Evolutionary conservation across 2,797 vertebrate species (phyloP).

Genomic region (Argya squamiceps): DNA sequence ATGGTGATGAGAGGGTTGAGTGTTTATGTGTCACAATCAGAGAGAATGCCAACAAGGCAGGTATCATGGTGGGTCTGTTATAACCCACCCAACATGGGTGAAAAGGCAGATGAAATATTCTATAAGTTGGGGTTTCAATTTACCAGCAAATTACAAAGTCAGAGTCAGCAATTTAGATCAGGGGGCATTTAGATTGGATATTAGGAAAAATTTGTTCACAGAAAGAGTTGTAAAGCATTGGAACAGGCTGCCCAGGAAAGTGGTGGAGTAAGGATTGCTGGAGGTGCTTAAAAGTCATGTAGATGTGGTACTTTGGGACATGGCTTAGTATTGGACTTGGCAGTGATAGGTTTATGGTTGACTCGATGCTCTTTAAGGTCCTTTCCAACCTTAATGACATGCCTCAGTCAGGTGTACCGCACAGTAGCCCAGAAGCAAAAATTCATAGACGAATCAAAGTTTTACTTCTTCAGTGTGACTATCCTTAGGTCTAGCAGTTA

Average conservation of each 20-base stretch:
- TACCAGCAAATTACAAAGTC: neutral
- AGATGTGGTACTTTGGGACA: neutral
- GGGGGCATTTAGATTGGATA: neutral
- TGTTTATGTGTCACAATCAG: neutral
- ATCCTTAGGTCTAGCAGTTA: neutral
- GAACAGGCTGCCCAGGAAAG: neutral
- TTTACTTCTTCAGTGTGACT: neutral
- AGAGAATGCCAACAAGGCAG: neutral
- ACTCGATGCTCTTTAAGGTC: neutral
- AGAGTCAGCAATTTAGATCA: neutral
- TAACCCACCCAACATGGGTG: neutral
- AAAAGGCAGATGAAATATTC: neutral
- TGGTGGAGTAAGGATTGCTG: neutral
- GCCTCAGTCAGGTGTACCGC: neutral
- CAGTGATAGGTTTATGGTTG: neutral
- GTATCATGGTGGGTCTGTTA: neutral
- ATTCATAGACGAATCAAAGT: neutral
- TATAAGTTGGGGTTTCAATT: rapidly evolving
- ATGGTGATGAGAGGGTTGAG: neutral
- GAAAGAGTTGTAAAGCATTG: neutral
- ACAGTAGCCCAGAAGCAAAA: neutral
- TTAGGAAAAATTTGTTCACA: too few species aligned
- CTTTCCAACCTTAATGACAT: neutral
- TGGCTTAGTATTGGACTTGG: neutral
- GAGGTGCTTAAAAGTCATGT: neutral